A percentile compares a stretch with the other conserved stretches of the same genome.
Evolutionary conservation across 2,113 vertebrate species (phyloP).

Genomic region (Oreocharis arfaki): DNA sequence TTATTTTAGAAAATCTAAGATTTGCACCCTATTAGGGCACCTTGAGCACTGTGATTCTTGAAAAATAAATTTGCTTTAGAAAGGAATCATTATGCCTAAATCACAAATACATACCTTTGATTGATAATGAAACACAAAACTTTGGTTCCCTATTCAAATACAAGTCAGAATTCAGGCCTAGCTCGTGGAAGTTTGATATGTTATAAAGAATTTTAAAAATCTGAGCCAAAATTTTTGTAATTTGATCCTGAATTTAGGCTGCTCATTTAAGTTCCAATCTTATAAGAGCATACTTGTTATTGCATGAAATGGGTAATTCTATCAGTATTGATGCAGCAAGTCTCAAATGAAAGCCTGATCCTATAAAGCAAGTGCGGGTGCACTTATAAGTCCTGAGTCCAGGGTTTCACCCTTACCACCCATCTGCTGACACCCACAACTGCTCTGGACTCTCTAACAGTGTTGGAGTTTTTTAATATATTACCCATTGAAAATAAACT

Average conservation of each 20-base stretch:
- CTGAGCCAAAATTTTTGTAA: neutral
- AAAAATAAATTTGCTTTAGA: neutral
- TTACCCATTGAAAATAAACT: neutral
- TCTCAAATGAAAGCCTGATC: neutral
- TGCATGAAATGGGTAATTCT: neutral
- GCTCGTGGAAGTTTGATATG: neutral
- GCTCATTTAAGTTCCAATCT: neutral
- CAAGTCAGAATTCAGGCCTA: neutral
- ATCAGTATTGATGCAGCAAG: neutral
- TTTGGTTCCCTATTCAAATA: neutral
- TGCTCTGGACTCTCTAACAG: neutral
- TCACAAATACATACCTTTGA: neutral
- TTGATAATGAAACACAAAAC: neutral
- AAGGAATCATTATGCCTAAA: neutral
- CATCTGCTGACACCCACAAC: neutral
- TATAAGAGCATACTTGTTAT: neutral
- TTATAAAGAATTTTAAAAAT: neutral
- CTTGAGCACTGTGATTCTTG: neutral
- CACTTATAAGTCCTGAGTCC: neutral
- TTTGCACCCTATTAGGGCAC: neutral
- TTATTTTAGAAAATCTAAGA: constrained; percentile 10
- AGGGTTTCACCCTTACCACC: neutral
- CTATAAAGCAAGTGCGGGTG: neutral
- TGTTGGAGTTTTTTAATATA: neutral
- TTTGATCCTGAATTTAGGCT: neutral